Evolutionary conservation across 2,888 invertebrate species (phyloP).

Genomic region (Automeris io): DNA sequence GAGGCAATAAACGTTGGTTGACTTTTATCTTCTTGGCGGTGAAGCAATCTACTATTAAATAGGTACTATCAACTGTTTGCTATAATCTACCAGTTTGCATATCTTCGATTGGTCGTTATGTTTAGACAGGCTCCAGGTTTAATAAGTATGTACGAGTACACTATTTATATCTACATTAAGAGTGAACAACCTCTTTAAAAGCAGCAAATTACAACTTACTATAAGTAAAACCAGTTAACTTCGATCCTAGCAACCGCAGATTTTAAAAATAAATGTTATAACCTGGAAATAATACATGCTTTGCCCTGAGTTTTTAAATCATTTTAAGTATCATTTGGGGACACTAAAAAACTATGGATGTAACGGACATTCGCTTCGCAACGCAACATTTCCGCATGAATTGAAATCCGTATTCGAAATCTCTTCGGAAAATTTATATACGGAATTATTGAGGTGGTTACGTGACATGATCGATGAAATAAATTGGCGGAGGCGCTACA

Average conservation of each 20-base stretch:
- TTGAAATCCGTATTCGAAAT: no score
- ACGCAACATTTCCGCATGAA: no score
- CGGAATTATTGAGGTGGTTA: no score
- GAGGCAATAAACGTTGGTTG: no score
- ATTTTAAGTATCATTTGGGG: constrained; percentile 18
- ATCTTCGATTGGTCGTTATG: background rate
- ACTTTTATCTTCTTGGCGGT: background rate
- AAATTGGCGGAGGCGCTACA: no score
- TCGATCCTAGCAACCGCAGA: constrained; percentile 13
- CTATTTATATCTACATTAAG: constrained; percentile 8
- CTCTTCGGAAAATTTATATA: no score
- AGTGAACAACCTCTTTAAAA: constrained; percentile 4
- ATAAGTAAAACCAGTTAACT: constrained; percentile 22
- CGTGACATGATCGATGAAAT: no score
- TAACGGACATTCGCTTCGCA: no score
- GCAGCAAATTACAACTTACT: constrained; percentile 8
- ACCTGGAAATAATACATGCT: constrained; percentile 17
- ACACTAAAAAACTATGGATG: constrained; percentile 7
- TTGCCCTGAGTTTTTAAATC: constrained; percentile 22
- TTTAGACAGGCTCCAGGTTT: background rate
- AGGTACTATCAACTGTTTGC: no score
- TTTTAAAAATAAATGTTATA: constrained; percentile 25
- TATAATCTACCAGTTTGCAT: background rate
- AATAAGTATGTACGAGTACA: no score
- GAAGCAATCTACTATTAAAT: background rate